Evolutionary conservation across 2,113 vertebrate species (phyloP), one percentile per base, ranked within the genome.

Genomic region (Gadus chalcogrammus): DNA sequence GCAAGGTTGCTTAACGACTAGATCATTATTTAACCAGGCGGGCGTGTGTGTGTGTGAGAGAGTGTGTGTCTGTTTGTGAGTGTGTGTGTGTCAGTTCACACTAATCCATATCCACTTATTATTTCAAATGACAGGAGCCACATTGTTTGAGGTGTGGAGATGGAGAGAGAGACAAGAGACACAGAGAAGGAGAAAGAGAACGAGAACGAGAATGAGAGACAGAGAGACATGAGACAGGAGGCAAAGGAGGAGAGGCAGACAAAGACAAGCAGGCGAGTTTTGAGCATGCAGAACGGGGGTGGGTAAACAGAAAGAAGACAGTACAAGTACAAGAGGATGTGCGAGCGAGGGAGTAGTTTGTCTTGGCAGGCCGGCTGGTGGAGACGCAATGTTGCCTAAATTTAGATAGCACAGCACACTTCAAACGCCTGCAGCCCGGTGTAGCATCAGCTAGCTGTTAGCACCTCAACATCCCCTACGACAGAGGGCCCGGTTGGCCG

Each of bases 41-140:
- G 31, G 31, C 0, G 31, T 6, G 31, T 4, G 31, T 4, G 31
- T 2, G 1, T 4, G 31, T 4, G 31, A 6, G 31, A n/a, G n/a
- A n/a, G n/a, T n/a, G n/a, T 24, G 22, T 24, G 22, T 24, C 22
- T 24, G 22, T 24, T 24, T 24, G 22, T 24, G 22, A 24, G 22
- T n/a, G n/a, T n/a, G n/a, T n/a, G 31, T 4, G 31, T 4, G 31
- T 24, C 22, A 24, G 22, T 24, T 24, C 22, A 24, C 1, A 24
- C 22, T 24, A 24, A 24, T 24, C 22, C 22, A 1, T 24, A 24
- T 24, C 22, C 64, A 28, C 71, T 80, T 88, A 87, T 82, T 78
- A 77, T 80, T 80, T 70, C 76, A 79, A 83, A 79, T 79, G 80
- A 87, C 69, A 78, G 84, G 78, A 82, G 79, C 78, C 73, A 76